phyloP scores from a whole-genome alignment of 2,888 invertebrate species.

The Pomacea canaliculata region DNA sequence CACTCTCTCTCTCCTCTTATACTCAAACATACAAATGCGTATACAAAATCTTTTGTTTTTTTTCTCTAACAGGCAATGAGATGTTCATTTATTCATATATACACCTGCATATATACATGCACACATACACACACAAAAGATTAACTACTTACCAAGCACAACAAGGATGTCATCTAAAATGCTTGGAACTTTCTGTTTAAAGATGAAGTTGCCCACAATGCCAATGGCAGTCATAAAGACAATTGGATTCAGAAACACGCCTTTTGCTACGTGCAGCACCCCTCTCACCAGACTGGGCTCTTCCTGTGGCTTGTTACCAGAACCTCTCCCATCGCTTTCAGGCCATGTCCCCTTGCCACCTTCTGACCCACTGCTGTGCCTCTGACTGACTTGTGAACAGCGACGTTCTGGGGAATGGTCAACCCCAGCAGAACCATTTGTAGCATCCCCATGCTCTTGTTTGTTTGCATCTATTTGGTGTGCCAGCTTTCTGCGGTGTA shows the following conservation, averaged over 20 bases:
- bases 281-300: constrained; percentile 27
- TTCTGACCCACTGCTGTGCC: background rate
- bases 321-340: background rate
- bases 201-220: constrained; percentile 85
- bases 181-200: constrained; percentile 82
- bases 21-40: no score
- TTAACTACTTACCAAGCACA: constrained; percentile 73
- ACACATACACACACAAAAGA: background rate
- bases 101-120: no score
- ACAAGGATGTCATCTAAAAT: constrained; percentile 81
- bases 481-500: constrained; percentile 64
- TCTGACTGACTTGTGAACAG: background rate
- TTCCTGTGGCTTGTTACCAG: background rate
- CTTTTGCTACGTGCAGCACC: constrained; percentile 50
- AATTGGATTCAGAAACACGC: constrained; percentile 86
- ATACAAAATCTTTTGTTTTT: no score
- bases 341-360: no score
- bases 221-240: constrained; percentile 94
- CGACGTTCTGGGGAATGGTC: background rate
- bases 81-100: no score
- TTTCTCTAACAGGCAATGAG: no score
- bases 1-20: no score
- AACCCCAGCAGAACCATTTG: no score
- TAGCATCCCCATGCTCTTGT: no score
- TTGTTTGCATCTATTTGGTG: no score